phyloP scores from a whole-genome alignment of 2,113 vertebrate genomes.

The Steatornis caripensis region DNA sequence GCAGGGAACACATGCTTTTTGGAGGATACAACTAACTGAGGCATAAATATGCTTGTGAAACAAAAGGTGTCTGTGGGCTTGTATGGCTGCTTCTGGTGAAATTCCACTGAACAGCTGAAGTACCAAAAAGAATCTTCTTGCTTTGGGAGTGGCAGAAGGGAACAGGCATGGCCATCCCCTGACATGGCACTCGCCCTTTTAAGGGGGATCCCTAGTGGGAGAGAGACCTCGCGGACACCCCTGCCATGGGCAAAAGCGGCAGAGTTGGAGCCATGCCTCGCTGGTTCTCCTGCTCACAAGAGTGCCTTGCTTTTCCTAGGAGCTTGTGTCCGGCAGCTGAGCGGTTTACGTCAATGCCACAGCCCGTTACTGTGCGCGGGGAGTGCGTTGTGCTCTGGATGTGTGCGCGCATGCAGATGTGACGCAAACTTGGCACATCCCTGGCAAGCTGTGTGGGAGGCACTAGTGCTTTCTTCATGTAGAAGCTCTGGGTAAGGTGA shows the following conservation, averaged over 20 bases:
- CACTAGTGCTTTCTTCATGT: rapidly evolving
- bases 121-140: background rate
- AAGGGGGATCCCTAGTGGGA: too few species aligned
- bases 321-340: background rate
- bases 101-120: background rate
- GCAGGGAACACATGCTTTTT: background rate
- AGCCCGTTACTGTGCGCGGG: background rate
- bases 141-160: background rate
- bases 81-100: background rate
- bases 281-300: background rate
- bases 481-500: background rate
- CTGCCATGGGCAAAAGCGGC: background rate
- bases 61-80: background rate
- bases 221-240: background rate
- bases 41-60: background rate
- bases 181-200: rapidly evolving
- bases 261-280: background rate
- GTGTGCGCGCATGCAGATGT: background rate
- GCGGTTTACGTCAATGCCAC: too few species aligned
- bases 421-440: background rate
- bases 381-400: background rate
- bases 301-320: background rate
- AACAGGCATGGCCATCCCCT: too few species aligned
- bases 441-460: too few species aligned
- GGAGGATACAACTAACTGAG: background rate